Base-by-base conservation (phyloP, 1,140 invertebrate genomes). In the Drosophila melanogaster region DNA sequence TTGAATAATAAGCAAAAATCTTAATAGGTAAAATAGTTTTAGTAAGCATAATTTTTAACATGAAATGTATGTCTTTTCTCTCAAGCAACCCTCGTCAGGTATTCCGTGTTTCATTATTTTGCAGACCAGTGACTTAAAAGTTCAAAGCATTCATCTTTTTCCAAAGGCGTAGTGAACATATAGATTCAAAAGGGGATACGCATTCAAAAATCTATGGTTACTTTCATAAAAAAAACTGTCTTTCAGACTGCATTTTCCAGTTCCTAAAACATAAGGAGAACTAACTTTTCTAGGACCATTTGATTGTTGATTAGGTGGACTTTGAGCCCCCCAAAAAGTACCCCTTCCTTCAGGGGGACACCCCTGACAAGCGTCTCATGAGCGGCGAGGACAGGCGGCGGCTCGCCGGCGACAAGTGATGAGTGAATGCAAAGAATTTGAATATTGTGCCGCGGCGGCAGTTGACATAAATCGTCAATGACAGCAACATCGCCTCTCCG, bases 401-500 rank as follows among this genome's bases (percentile, higher is more conserved):
- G 43, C 53, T 66, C 49, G 61, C 80, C 65, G 83, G 60, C 78
- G 83, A 86, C 79, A 86, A 87, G 84, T 87, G 85, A 89, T 89
- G 85, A 89, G 84, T 89, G 84, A 89, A 86, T 86, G 83, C 83
- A 87, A 86, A 86, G 84, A 87, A 87, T 87, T 89, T 89, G 84
- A 89, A 89, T 89, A 89, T 89, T 89, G 79, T 84, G 84, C 84
- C 72, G 80, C 84, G 60, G 77, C 77, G 66, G 72, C 84, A 80
- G 79, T 84, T 89, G 84, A 89, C 84, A 89, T 89, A 89, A 89
- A 89, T 89, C 84, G 84, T 89, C 84, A 84, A 83, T 89, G 84
- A 89, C 84, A 89, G 85, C 77, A 83, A 89, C 84, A 89, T 83
- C 85, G 84, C 84, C 84, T 89, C 84, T 89, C 85, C 84, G 79